Base-by-base conservation (phyloP, 2,113 vertebrate genomes). In the Mionectes macconnelli region DNA sequence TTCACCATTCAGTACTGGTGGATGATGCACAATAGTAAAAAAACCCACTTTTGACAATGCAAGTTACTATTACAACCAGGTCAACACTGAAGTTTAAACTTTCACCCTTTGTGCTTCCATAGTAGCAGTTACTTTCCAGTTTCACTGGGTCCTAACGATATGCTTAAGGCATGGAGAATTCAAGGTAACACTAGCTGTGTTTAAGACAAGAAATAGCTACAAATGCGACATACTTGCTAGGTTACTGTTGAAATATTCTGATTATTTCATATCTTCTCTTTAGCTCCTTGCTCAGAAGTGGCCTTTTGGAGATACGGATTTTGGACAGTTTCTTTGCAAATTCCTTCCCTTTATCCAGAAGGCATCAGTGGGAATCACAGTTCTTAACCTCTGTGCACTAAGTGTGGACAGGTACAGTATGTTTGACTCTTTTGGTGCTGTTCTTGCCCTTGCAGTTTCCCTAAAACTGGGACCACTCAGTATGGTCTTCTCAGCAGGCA, bases 311-410 rank as follows among this genome's bases (percentile, higher is more conserved):
- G 89, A 98, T 64, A 98, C 64, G 30, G 15, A 76, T 18, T 95
- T 99, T 45, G 99, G 99, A 53, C 93, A 98, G 39, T 98, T 97
- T 94, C 98, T 99, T 87, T 99, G 99, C 96, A 99, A 99, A 95
- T 94, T 99, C 91, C 96, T 99, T 77, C 99, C 99, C 42, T 99
- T 99, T 96, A 96, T 99, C 93, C 99, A 99, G 97, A 99, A 99
- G 97, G 99, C 99, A 40, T 99, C 99, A 0, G 99, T 99, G 94
- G 99, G 99, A 94, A 99, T 99, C 98, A 99, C 99, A 8, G 99
- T 99, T 27, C 98, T 99, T 95, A 99, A 99, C 93, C 98, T 99
- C 96, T 99, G 99, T 16, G 99, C 99, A 47, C 99, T 99, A 79
- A 99, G 99, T 17, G 99, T 99, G 66, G 99, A 99, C 99, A 99